These are phyloP conservation scores for Dendroctonus ponderosae DNA, from an alignment of 1,140 invertebrate species.

Conservation along the genomic window DNA sequence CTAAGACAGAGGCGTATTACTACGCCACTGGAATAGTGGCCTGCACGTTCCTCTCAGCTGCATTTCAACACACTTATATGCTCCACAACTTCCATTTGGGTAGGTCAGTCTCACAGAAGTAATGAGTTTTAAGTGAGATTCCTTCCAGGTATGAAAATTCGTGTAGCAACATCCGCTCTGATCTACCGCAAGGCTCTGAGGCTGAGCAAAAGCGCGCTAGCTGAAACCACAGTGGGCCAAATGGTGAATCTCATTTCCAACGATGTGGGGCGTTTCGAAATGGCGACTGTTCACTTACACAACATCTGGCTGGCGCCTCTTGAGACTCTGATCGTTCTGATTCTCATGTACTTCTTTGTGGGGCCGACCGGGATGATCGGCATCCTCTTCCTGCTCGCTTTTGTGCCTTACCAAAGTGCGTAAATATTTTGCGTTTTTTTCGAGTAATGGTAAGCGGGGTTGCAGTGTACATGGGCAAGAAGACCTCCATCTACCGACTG, in stretches of 20 bases:
- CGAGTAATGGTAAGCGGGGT: background rate
- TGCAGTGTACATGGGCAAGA: slow-evolving; percentile 47
- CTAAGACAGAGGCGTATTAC: slow-evolving; percentile 59
- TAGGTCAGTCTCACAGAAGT: background rate
- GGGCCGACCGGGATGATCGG: slow-evolving; percentile 73
- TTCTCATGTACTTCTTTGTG: slow-evolving; percentile 72
- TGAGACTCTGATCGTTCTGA: slow-evolving; percentile 70
- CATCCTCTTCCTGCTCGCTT: slow-evolving; percentile 73
- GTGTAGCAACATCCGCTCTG: slow-evolving; percentile 75
- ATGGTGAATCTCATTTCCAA: slow-evolving; percentile 86
- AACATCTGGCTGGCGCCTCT: slow-evolving; percentile 72
- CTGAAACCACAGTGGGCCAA: slow-evolving; percentile 76
- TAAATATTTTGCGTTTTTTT: background rate
- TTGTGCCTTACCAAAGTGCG: slow-evolving; percentile 79
- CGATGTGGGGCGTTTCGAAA: slow-evolving; percentile 71
- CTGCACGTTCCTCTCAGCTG: slow-evolving; percentile 60
- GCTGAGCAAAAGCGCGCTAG: slow-evolving; percentile 69
- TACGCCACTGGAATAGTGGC: slow-evolving; percentile 70
- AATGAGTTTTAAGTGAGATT: slow-evolving; percentile 60
- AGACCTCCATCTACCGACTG: slow-evolving; percentile 56
- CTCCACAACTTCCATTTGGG: slow-evolving; percentile 63
- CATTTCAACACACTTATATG: slow-evolving; percentile 77
- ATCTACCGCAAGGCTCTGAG: slow-evolving; percentile 79
- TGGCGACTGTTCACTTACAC: slow-evolving; percentile 63
- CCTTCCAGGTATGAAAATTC: slow-evolving; percentile 76